Evolutionary conservation across 37 sponge, comb jelly and placozoan species (phyloP), one percentile per base, ranked within the genome.

Genomic region (Lycopodina hypogea): DNA sequence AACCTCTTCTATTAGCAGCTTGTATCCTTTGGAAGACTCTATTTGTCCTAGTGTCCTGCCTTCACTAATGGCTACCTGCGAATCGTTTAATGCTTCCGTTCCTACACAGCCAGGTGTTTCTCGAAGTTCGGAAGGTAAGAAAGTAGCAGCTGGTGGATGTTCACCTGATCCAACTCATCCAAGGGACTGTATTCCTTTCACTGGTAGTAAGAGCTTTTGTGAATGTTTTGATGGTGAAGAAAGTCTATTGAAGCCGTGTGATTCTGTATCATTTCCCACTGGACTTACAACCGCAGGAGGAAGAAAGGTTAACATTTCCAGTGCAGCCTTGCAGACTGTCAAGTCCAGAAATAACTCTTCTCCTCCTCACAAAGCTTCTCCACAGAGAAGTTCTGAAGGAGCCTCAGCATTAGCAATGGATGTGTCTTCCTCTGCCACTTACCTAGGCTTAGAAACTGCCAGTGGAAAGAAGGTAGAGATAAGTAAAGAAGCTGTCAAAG

Each of bases 401-500:
- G 60, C 28, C 3, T 23, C 4, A 28, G 60, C 18, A 59, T 28
- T 12, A 18, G 60, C 6, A 59, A 6, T 26, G 28, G 60, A 59
- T 6, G 4, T 28, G 28, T 4, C n/a, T 59, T 26, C 48, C 48
- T 45, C 48, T 45, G 8, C 9, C 59, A 58, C 23, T 8, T 88
- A 69, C 21, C 74, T 81, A 57, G 86, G 85, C 22, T 41, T 90
- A 9, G 65, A 69, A 38, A 90, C 90, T 58, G 86, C 86, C 36
- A 75, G 81, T 72, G 90, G 86, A 23, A 84, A 66, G 75, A 42
- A 75, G 22, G 86, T 84, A 35, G 32, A 40, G 2, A 50, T 85
- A 9, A 74, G 70, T 2, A 22, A 59, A 29, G 26, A 36, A 56
- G 62, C 89, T 12, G 32, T 88, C 22, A 2, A 53, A 32, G 79